phyloP scores from a whole-genome alignment of 2,797 vertebrate species.

The Craterocephalus amniculus region DNA sequence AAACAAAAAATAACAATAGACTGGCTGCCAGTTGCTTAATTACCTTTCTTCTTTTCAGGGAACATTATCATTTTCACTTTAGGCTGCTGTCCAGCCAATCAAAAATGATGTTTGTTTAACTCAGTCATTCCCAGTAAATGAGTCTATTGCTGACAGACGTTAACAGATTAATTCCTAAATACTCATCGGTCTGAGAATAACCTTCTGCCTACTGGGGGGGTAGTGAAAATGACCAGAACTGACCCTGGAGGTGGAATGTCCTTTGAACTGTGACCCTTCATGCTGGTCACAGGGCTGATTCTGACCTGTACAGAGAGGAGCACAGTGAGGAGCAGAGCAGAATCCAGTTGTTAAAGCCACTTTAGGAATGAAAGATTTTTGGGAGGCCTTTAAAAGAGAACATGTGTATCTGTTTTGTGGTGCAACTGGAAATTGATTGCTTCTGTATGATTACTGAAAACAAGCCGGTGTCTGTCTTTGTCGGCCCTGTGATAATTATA shows the following conservation, averaged over 20 bases:
- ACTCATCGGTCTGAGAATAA: constrained; percentile 65
- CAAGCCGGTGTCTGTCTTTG: too few relatives aligned
- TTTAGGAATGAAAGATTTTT: constrained; percentile 48
- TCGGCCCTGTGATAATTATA: too few relatives aligned
- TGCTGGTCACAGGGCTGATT: constrained; percentile 45
- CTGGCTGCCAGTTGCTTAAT: constrained; percentile 33
- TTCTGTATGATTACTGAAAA: constrained; percentile 11
- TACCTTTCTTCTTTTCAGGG: constrained; percentile 9
- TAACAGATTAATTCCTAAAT: constrained; percentile 57
- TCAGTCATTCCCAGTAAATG: constrained; percentile 57
- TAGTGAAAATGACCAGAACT: constrained; percentile 44
- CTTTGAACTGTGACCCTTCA: constrained; percentile 72
- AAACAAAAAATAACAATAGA: neutral
- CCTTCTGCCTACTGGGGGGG: constrained; percentile 20
- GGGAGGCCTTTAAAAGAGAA: constrained; percentile 31
- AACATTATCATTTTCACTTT: constrained; percentile 3
- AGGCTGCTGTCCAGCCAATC: constrained; percentile 15
- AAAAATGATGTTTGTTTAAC: constrained; percentile 36
- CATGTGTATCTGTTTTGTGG: constrained; percentile 5
- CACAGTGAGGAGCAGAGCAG: constrained; percentile 13
- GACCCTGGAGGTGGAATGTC: constrained; percentile 60
- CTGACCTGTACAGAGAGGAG: constrained; percentile 56
- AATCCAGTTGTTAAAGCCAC: constrained; percentile 74
- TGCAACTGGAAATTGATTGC: constrained; percentile 12
- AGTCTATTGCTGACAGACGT: constrained; percentile 41